A percentile compares a stretch with the other conserved stretches of the same genome.
Evolutionary conservation across 2,888 invertebrate species (phyloP).

Genomic region (Hedychridium roseum): DNA sequence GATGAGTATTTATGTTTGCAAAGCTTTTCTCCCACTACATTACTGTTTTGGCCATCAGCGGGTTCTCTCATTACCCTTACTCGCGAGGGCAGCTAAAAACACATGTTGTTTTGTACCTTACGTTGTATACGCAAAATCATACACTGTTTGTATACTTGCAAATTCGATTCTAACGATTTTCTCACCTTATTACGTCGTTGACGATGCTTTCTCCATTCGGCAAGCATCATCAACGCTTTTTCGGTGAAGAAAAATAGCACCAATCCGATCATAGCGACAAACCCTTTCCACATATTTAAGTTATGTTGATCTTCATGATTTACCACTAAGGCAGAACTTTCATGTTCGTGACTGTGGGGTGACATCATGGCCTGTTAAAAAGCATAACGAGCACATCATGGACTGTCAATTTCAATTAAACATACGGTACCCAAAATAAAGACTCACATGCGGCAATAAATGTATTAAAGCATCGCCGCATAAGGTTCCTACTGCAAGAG

Average conservation of each 20-base stretch:
- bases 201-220: conserved; percentile 81
- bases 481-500: conserved; percentile 90
- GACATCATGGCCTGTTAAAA: conserved; percentile 64
- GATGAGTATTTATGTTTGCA: conserved; percentile 91
- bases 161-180: too few relatives aligned
- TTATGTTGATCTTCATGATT: conserved; percentile 67
- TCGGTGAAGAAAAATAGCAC: conserved; percentile 92
- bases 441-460: conserved; percentile 84
- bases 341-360: conserved; percentile 53
- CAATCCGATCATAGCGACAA: conserved; percentile 83
- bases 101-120: not conserved
- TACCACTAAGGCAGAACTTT: conserved; percentile 23
- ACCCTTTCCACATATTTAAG: conserved; percentile 84
- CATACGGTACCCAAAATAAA: too few relatives aligned
- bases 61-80: conserved; percentile 79
- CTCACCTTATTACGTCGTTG: conserved; percentile 76
- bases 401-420: not conserved
- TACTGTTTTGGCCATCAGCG: conserved; percentile 66
- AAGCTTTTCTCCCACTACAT: conserved; percentile 70
- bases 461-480: conserved; percentile 93
- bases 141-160: too few relatives aligned
- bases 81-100: conserved; percentile 69
- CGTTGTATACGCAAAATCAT: not conserved
- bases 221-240: conserved; percentile 79
- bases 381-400: not conserved